Base-by-base conservation (phyloP, 2,888 invertebrate species). In the Clanis bilineata region DNA sequence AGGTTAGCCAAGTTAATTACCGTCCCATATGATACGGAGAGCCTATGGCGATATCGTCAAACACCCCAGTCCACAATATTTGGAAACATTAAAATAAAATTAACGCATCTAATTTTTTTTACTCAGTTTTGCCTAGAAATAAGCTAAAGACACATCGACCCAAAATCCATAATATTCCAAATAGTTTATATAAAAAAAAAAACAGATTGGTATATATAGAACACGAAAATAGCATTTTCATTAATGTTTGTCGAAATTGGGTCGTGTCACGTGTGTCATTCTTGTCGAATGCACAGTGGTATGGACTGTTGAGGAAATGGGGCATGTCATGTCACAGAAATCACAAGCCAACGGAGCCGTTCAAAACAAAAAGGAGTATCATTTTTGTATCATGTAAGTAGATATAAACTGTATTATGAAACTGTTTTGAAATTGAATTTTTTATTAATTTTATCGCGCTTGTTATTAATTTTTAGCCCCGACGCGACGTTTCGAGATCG, bases 221-320 rank as follows among this genome's bases (percentile, higher is more conserved):
- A 47, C 25, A 47, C 28, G 15, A 25, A 47, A 47, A 28, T 44
- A 44, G 44, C 44, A 44, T 25, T 28, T 47, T 15, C 25, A 47
- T 47, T 47, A 47, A 25, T 45, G 47, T 47, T 47, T 47, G 47
- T 47, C 9, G 47, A 45, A 47, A 22, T 15, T 12, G 44, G 47
- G 21, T 15, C 36, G 21, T 12, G 28, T 25, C 43, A 43, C n/a
- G n/a, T n/a, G 25, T 47, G 23, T 55, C 28, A 55, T 47, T 47
- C 15, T 47, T 47, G 15, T 25, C 47, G 41, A 41, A 15, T 15
- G 47, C 15, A 15, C 47, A 47, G 25, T 44, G 21, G 22, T 44
- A 12, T 44, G 44, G 44, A n/a, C n/a, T n/a, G n/a, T n/a, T n/a
- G n/a, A 22, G 44, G 22, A 47, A 47, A 15, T 25, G 28, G 47